phyloP scores from a whole-genome alignment of 2,888 invertebrate species.

The Thymelicus lineola region DNA sequence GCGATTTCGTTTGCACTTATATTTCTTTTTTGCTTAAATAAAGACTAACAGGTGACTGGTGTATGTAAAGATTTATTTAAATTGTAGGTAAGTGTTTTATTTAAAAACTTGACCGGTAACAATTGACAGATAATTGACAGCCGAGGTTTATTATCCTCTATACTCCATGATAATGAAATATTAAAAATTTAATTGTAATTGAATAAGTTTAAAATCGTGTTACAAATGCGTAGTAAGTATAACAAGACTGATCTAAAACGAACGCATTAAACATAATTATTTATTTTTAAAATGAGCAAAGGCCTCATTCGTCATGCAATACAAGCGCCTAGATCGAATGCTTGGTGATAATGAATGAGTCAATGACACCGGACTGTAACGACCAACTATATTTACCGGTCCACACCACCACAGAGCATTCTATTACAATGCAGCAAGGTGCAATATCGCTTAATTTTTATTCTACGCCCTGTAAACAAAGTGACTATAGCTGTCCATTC shows the following conservation, averaged over 20 bases:
- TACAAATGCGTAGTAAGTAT: constrained; percentile 7
- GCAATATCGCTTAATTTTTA: constrained; percentile 41
- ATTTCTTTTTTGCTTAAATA: no score
- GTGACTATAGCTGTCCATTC: constrained; percentile 63
- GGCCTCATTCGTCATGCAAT: constrained; percentile 32
- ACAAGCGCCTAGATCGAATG: constrained; percentile 46
- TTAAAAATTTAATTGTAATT: no score
- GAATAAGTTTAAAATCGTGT: neutral
- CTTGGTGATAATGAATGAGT: constrained; percentile 67
- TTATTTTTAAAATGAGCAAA: constrained; percentile 21
- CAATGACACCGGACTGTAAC: constrained; percentile 64
- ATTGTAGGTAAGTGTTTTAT: no score
- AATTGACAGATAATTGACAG: no score
- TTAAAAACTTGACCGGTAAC: no score
- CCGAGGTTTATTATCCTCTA: no score
- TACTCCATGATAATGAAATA: no score
- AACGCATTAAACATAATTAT: constrained; percentile 27
- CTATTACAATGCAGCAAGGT: constrained; percentile 44
- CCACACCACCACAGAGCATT: constrained; percentile 15
- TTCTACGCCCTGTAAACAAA: constrained; percentile 44
- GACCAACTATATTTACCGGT: constrained; percentile 42
- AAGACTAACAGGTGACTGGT: no score
- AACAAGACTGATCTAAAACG: constrained; percentile 2
- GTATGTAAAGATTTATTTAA: no score
- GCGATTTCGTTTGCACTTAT: no score